Evolutionary conservation across 2,888 invertebrate species (phyloP).

Genomic region (Sphaeridia pumilis): DNA sequence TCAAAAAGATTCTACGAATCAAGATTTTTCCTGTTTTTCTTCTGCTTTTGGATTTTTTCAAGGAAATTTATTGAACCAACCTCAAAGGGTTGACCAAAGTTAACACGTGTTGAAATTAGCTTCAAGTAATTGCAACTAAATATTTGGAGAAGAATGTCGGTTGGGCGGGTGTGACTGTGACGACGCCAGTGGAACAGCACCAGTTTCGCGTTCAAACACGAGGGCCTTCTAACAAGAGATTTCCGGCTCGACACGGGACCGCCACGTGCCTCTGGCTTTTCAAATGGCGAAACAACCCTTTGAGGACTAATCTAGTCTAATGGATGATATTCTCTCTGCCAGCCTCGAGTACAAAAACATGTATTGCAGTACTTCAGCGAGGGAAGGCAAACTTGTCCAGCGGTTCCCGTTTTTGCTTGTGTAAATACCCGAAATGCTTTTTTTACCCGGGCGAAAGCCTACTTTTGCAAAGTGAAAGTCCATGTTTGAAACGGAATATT

Average conservation of each 20-base stretch:
- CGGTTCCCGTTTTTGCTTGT: not conserved
- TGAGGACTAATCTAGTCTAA: slow-evolving; percentile 1
- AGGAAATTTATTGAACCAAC: too few species aligned
- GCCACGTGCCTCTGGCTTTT: not conserved
- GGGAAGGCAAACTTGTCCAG: not conserved
- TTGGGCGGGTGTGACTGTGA: too few species aligned
- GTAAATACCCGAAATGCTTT: not conserved
- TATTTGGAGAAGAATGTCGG: slow-evolving; percentile 24
- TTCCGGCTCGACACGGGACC: slow-evolving; percentile 4
- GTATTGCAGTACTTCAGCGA: too few species aligned
- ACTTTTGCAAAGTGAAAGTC: not conserved
- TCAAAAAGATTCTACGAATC: too few species aligned
- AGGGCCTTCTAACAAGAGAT: slow-evolving; percentile 2
- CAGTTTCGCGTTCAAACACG: not conserved
- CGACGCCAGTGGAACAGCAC: not conserved
- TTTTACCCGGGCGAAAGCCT: too few species aligned
- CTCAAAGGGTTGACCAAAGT: too few species aligned
- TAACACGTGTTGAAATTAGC: too few species aligned
- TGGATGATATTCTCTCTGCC: too few species aligned
- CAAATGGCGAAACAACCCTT: not conserved
- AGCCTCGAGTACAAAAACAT: too few species aligned
- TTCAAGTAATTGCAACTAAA: slow-evolving; percentile 35
- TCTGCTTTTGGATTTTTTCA: too few species aligned
- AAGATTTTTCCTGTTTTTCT: too few species aligned
- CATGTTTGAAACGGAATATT: too few species aligned